These are phyloP conservation scores for Ceryle rudis DNA, from an alignment of 2,797 vertebrate genomes.

Conservation along the genomic window DNA sequence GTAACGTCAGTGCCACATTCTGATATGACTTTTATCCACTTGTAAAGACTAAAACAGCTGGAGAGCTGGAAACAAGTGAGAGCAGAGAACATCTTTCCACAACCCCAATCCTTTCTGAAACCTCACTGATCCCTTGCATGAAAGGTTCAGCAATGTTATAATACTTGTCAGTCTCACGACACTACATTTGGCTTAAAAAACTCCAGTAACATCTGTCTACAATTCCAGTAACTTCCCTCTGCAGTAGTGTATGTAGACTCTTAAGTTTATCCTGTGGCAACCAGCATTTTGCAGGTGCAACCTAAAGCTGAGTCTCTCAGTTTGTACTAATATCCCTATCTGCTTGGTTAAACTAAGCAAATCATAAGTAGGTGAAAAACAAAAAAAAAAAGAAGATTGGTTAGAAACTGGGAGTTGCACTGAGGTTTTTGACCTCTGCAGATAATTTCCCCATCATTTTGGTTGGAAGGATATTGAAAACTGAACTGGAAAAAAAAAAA, in stretches of 20 bases:
- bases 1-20: not conserved
- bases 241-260: not conserved
- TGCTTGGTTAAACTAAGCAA: not conserved
- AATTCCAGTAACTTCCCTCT: not conserved
- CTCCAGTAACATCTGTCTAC: not conserved
- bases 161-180: not conserved
- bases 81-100: not conserved
- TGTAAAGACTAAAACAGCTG: not conserved
- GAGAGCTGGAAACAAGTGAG: not conserved
- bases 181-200: not conserved
- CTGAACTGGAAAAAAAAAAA: accelerated
- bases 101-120: not conserved
- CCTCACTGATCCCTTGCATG: not conserved
- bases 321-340: not conserved
- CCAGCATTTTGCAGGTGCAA: not conserved
- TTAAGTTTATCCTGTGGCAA: not conserved
- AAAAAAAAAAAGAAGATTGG: accelerated
- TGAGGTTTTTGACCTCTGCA: not conserved
- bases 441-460: not conserved
- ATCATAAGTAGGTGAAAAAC: not conserved
- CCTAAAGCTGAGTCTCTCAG: not conserved
- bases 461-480: not conserved
- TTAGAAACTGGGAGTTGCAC: not conserved
- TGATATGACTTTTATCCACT: not conserved
- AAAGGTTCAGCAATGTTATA: not conserved